These are phyloP conservation scores for Phalacrocorax aristotelis DNA, from an alignment of 2,113 vertebrate genomes.

Conservation along the genomic window DNA sequence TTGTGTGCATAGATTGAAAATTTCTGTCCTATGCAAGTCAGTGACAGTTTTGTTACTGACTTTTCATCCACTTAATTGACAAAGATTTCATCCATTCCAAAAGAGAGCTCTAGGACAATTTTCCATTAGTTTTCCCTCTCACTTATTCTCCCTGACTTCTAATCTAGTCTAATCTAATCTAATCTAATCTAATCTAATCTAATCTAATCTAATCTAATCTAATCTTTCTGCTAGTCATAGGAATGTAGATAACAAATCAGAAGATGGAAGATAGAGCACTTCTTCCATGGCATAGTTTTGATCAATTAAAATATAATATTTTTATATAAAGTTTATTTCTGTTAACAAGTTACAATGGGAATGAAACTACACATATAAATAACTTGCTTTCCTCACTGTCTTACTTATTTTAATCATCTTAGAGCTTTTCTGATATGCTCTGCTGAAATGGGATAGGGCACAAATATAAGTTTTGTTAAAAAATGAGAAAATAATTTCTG, in stretches of 20 bases:
- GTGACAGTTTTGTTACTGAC: neutral
- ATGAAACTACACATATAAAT: neutral
- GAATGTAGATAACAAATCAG: neutral
- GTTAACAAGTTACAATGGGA: neutral
- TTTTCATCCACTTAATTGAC: neutral
- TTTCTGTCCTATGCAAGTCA: neutral
- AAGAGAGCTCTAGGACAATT: neutral
- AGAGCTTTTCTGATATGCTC: neutral
- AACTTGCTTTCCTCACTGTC: neutral
- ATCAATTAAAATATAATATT: neutral
- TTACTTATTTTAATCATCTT: neutral
- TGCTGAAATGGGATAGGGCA: neutral
- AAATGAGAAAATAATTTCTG: neutral
- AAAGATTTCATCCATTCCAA: neutral
- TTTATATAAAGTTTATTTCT: neutral
- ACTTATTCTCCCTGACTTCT: neutral
- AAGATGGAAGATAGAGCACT: neutral
- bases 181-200: neutral
- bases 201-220: neutral
- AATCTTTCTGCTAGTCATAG: neutral
- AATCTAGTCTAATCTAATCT: neutral
- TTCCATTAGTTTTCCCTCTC: neutral
- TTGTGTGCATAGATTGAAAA: neutral
- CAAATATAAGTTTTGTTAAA: neutral
- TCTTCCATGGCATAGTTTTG: neutral